Evolutionary conservation across 2,113 vertebrate species (phyloP).

Genomic region (Bombycilla garrulus): DNA sequence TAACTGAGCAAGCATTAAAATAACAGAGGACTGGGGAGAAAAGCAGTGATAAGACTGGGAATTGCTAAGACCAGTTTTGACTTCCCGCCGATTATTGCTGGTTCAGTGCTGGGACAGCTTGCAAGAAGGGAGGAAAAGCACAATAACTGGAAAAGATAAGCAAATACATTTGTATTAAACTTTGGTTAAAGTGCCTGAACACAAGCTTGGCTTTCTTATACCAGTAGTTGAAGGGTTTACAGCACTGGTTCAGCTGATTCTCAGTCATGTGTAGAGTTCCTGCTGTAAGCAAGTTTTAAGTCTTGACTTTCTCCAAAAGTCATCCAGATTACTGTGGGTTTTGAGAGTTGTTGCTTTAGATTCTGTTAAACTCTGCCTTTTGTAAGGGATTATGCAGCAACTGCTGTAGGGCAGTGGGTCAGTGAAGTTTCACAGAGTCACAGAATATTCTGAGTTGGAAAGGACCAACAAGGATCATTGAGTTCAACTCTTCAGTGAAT

Average conservation of each 20-base stretch:
- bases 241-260: background rate
- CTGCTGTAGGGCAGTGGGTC: background rate
- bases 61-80: background rate
- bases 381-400: background rate
- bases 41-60: background rate
- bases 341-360: background rate
- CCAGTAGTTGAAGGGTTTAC: background rate
- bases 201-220: background rate
- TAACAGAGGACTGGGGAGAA: background rate
- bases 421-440: background rate
- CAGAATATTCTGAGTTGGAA: background rate
- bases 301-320: background rate
- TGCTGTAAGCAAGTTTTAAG: background rate
- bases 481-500: background rate
- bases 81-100: background rate
- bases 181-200: background rate
- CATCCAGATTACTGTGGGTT: background rate
- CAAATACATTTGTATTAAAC: background rate
- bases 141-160: background rate
- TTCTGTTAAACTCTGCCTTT: background rate
- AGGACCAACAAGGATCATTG: background rate
- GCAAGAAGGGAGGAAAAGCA: background rate
- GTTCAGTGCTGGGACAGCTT: background rate
- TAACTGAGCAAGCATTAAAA: background rate
- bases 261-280: background rate